Conservation (phyloP, 92 coral and sea anemone species). For the Epizoanthus ramosus region DNA sequence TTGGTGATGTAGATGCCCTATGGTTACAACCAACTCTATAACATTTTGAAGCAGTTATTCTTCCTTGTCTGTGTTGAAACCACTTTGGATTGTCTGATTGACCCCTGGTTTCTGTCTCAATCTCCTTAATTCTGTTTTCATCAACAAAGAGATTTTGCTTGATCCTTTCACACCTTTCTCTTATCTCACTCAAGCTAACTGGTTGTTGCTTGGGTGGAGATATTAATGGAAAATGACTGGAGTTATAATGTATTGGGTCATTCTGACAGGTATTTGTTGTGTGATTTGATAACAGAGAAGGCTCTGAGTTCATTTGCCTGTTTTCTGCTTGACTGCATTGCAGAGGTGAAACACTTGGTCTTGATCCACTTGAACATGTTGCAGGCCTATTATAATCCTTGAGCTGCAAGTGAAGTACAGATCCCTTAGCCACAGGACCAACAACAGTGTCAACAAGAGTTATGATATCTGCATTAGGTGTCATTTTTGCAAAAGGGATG, state of each 20-base stretch:
- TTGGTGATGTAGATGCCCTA: constrained; percentile 54
- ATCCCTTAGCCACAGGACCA: constrained; percentile 65
- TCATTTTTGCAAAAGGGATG: constrained; percentile 63
- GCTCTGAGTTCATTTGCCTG: neutral
- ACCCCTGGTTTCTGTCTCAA: constrained; percentile 42
- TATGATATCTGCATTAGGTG: constrained; percentile 50
- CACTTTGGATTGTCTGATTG: constrained; percentile 43
- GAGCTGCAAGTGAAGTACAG: constrained; percentile 67
- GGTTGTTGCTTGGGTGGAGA: constrained; percentile 55
- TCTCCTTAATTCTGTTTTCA: constrained; percentile 23
- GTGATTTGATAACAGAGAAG: constrained; percentile 15
- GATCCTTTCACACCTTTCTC: constrained; percentile 56
- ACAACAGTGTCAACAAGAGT: constrained; percentile 49
- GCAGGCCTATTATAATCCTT: constrained; percentile 38
- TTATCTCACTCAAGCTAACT: constrained; percentile 60
- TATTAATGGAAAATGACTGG: neutral
- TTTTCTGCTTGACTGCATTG: neutral
- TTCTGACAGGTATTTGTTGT: constrained; percentile 7
- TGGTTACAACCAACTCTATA: constrained; percentile 64
- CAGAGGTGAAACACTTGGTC: neutral
- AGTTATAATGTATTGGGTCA: no score
- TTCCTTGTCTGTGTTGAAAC: constrained; percentile 32
- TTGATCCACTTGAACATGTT: constrained; percentile 22
- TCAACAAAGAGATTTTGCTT: constrained; percentile 48
- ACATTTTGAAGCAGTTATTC: constrained; percentile 54